A percentile compares a stretch with the other conserved stretches of the same genome.
Conservation (phyloP, 2,113 vertebrate genomes). For the Carlito syrichta region DNA sequence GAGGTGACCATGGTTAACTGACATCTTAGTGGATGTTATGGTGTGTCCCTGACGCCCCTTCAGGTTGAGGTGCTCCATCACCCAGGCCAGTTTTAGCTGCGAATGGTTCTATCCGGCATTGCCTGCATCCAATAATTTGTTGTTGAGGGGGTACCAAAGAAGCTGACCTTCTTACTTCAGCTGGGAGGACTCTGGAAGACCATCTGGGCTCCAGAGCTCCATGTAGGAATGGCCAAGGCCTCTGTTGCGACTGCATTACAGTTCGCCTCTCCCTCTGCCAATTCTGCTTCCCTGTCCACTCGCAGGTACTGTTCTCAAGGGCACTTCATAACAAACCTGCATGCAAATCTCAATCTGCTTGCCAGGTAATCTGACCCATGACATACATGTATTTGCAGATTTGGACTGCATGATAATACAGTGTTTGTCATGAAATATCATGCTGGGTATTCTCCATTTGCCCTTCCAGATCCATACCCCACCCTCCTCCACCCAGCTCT, state of each 20-base stretch:
- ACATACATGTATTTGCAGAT: background rate
- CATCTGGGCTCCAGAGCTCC: background rate
- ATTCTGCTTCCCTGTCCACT: background rate
- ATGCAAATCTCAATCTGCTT: background rate
- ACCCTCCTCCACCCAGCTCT: background rate
- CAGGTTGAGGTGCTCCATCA: background rate
- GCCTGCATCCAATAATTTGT: background rate
- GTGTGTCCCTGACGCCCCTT: rapidly evolving
- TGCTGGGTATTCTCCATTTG: background rate
- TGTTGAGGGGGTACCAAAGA: background rate
- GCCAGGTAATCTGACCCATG: background rate
- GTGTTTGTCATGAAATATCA: background rate
- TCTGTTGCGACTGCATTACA: rapidly evolving
- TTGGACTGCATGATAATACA: background rate
- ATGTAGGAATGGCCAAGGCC: background rate
- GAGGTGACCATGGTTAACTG: background rate
- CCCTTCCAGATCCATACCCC: too few relatives aligned
- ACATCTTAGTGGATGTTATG: background rate
- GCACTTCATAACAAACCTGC: background rate
- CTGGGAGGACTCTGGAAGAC: background rate
- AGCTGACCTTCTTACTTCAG: background rate
- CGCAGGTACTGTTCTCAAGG: background rate
- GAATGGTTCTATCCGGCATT: background rate
- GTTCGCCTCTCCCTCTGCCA: background rate
- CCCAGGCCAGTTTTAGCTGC: background rate